Evolutionary conservation across 2,113 vertebrate species (phyloP).

Genomic region (Trogon surrucura): DNA sequence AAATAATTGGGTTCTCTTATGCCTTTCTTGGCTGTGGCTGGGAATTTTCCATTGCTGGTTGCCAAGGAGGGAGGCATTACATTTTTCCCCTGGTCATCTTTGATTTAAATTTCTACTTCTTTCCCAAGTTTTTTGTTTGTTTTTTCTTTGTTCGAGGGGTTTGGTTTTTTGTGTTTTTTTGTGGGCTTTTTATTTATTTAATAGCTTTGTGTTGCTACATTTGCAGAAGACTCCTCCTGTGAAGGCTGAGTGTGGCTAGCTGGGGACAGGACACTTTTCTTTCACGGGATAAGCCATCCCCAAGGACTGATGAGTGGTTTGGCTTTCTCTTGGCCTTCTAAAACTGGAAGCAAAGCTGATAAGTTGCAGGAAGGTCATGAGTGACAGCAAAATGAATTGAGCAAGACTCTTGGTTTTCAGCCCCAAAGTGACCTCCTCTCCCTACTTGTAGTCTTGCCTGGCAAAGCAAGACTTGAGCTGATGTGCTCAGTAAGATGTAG

Average conservation of each 20-base stretch:
- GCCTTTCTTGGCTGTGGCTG: not conserved
- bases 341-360: not conserved
- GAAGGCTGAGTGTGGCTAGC: not conserved
- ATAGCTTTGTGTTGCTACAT: not conserved
- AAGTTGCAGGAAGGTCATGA: not conserved
- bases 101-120: not conserved
- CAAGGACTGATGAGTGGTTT: not conserved
- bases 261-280: not conserved
- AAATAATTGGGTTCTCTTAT: not conserved
- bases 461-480: not conserved
- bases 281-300: not conserved
- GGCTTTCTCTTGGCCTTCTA: not conserved
- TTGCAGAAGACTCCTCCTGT: not conserved
- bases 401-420: not conserved
- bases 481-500: not conserved
- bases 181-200: rapidly evolving
- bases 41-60: not conserved
- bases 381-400: not conserved
- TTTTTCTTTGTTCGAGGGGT: no score
- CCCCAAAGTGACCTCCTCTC: not conserved
- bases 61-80: rapidly evolving
- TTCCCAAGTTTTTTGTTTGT: not conserved
- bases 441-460: not conserved
- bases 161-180: no score
- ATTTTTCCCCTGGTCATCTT: not conserved